Evolutionary conservation across 2,888 invertebrate species (phyloP).

Genomic region (Philopedon plagiatum): DNA sequence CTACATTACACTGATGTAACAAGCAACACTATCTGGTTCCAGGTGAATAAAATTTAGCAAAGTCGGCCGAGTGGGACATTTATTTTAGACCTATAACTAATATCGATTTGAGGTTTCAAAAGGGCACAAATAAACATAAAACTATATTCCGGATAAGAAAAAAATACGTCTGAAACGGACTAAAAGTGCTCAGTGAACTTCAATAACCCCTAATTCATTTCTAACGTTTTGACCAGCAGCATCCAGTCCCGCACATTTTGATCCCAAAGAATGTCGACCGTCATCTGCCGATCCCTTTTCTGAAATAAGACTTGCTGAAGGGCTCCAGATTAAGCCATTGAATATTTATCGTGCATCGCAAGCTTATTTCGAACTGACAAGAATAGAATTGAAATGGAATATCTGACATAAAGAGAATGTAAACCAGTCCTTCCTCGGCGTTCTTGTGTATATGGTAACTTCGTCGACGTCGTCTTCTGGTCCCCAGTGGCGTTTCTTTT

Average conservation of each 20-base stretch:
- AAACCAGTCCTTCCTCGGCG: slow-evolving; percentile 48
- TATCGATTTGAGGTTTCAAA: too few relatives aligned
- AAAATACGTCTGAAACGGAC: background rate
- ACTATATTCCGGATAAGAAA: background rate
- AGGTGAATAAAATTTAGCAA: too few relatives aligned
- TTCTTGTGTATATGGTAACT: slow-evolving; percentile 40
- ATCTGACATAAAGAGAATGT: slow-evolving; percentile 53
- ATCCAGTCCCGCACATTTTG: slow-evolving; percentile 19
- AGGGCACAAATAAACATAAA: too few relatives aligned
- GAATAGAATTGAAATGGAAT: slow-evolving; percentile 52
- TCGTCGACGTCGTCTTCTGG: slow-evolving; percentile 23
- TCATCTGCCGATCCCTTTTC: slow-evolving; percentile 46
- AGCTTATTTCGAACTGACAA: slow-evolving; percentile 49
- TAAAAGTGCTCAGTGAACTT: slow-evolving; percentile 6
- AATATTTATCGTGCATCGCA: slow-evolving; percentile 51
- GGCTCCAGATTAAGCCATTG: slow-evolving; percentile 51
- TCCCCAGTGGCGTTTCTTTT: slow-evolving; percentile 47
- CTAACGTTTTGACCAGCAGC: slow-evolving; percentile 9
- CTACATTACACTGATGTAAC: too few relatives aligned
- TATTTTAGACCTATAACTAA: too few relatives aligned
- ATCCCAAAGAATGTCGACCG: slow-evolving; percentile 28
- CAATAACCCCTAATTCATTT: slow-evolving; percentile 9
- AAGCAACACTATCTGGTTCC: too few relatives aligned
- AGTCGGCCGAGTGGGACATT: too few relatives aligned
- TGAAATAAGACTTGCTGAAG: slow-evolving; percentile 39